Evolutionary conservation across 2,888 invertebrate species (phyloP).

Genomic region (Diplolepis rosae): DNA sequence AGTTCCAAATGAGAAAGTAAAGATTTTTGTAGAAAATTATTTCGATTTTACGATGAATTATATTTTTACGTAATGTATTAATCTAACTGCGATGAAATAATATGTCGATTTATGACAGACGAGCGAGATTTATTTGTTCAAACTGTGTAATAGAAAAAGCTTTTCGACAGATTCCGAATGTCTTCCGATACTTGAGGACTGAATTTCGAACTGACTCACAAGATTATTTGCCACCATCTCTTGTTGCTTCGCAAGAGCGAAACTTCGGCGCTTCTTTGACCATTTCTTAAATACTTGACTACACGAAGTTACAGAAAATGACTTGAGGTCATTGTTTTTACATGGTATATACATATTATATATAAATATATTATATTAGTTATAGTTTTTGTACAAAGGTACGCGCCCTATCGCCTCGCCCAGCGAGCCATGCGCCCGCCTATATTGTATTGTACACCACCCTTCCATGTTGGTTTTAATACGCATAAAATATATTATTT

Average conservation of each 20-base stretch:
- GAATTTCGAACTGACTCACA: constrained; percentile 14
- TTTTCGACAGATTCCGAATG: constrained; percentile 11
- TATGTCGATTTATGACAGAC: constrained; percentile 25
- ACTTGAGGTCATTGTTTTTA: constrained; percentile 65
- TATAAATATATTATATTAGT: constrained; percentile 64
- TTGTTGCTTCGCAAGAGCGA: not conserved
- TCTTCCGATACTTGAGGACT: constrained; percentile 31
- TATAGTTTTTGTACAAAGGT: constrained; percentile 71
- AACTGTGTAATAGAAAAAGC: not conserved
- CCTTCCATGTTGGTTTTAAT: constrained; percentile 62
- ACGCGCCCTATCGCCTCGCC: constrained; percentile 59
- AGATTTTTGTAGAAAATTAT: constrained; percentile 21
- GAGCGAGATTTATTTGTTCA: constrained; percentile 23
- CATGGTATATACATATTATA: constrained; percentile 64
- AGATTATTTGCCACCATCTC: constrained; percentile 4
- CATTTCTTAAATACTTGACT: constrained; percentile 19
- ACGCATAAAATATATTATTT: constrained; percentile 62
- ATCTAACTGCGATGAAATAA: not conserved
- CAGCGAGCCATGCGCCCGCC: constrained; percentile 61
- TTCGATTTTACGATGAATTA: constrained; percentile 36
- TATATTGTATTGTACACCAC: constrained; percentile 61
- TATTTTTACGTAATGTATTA: constrained; percentile 15
- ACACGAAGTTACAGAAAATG: constrained; percentile 29
- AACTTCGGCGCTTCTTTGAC: not conserved
- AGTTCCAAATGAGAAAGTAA: not conserved